Base-by-base conservation (phyloP, 2,797 vertebrate species). In the Poliocrania exsul region DNA sequence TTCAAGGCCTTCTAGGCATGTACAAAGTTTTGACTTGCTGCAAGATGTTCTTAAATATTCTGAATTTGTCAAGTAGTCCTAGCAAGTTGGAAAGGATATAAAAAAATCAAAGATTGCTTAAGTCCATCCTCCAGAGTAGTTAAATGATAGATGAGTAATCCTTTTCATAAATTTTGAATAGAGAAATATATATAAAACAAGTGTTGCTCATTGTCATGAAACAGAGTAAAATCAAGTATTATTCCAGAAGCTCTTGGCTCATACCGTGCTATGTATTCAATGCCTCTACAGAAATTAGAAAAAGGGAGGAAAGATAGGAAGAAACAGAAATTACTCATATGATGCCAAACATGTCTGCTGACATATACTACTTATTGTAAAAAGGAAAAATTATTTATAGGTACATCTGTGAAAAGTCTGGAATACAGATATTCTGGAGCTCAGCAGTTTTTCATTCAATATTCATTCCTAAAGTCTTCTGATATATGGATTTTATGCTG, bases 371-470 rank as follows among this genome's bases (percentile, higher is more conserved):
- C 54, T 74, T 42, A 60, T 11, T 49, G 62, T 31, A 69, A 80
- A 80, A 25, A 65, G 80, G 51, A 67, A 78, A 62, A 81, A 82
- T 11, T 31, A 31, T 75, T 95, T 94, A 86, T 81, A 92, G 71
- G 54, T 88, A 74, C 84, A 94, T 62, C 82, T 92, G 65, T 95
- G 71, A 83, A 78, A 84, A 83, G 65, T 74, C 60, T 58, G 54
- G 40, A 81, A 80, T 83, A 78, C 9, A 95, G 78, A 92, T 92
- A 93, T 84, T 84, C 85, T 69, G 44, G 5, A 93, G 65, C 84
- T 95, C 89, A 92, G 89, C 90, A 95, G 92, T 91, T 91, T 96
- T 96, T 94, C 90, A 97, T 95, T 95, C 86, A 88, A 65, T 88
- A 96, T 87, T 91, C 79, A 88, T 89, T 88, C 81, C 57, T 77